Conservation (phyloP, 2,797 vertebrate species). For the Otolemur crassicaudatus region DNA sequence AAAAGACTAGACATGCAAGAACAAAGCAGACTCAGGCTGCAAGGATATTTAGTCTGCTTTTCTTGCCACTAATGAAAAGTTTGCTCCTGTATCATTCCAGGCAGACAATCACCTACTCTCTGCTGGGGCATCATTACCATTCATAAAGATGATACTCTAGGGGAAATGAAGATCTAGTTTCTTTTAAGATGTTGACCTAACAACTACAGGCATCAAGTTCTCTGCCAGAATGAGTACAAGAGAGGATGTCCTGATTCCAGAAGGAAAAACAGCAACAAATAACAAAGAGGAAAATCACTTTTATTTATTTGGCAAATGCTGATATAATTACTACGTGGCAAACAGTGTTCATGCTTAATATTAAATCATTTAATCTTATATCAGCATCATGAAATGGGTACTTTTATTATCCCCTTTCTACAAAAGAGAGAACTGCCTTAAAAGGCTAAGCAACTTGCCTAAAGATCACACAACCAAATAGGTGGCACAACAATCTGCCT, state of each 20-base stretch:
- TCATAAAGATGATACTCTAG: neutral
- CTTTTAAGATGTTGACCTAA: neutral
- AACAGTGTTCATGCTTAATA: neutral
- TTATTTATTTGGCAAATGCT: constrained; percentile 2
- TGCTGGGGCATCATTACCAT: neutral
- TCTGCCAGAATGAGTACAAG: neutral
- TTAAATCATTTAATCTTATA: constrained; percentile 18
- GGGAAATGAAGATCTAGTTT: neutral
- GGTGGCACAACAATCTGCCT: neutral
- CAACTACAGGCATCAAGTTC: neutral
- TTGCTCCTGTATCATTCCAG: neutral
- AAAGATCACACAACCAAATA: neutral
- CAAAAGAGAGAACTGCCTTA: neutral
- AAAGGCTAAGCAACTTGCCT: neutral
- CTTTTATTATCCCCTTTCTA: neutral
- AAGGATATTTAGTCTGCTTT: neutral
- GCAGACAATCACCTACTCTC: neutral
- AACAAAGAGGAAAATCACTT: neutral
- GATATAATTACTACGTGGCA: neutral
- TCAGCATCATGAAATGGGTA: neutral
- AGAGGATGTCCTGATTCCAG: neutral
- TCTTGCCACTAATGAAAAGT: neutral
- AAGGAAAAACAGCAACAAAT: neutral
- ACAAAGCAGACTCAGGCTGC: neutral
- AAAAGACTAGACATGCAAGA: neutral